These are phyloP conservation scores for Ptyas mucosa DNA, from an alignment of 2,113 vertebrate species.

Conservation along the genomic window DNA sequence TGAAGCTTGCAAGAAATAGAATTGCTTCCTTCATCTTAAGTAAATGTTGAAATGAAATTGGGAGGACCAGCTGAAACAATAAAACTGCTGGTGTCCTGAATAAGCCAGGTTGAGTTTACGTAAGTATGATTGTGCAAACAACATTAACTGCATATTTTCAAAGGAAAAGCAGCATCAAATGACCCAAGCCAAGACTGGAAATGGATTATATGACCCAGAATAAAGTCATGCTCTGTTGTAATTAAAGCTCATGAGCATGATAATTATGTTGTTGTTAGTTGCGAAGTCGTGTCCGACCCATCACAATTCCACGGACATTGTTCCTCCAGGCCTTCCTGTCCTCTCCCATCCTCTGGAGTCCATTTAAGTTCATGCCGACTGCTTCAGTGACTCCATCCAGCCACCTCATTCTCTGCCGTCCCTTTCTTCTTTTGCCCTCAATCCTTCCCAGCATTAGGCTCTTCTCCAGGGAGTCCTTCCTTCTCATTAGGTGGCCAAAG, in stretches of 20 bases:
- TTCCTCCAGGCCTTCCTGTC: too few species aligned
- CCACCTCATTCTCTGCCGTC: too few species aligned
- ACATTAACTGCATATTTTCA: neutral
- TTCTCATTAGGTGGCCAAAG: too few species aligned
- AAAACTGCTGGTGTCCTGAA: neutral
- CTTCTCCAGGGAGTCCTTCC: too few species aligned
- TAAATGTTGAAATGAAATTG: neutral
- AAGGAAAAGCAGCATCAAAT: neutral
- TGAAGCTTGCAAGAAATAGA: neutral
- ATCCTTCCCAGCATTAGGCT: too few species aligned
- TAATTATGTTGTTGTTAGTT: neutral
- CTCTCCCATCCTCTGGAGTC: too few species aligned
- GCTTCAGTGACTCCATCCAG: too few species aligned
- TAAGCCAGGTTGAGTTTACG: neutral
- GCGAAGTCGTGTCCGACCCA: too few species aligned
- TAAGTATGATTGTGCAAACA: neutral
- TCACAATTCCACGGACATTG: too few species aligned
- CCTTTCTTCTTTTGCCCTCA: too few species aligned
- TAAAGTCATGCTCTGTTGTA: constrained; percentile 2
- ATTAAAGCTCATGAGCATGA: neutral
- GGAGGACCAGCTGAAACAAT: neutral
- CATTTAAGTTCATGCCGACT: too few species aligned
- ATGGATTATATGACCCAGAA: constrained; percentile 1
- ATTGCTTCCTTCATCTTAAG: neutral
- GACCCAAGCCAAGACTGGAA: neutral